Evolutionary conservation across 2,797 vertebrate species (phyloP).

Genomic region (Notolepis coatsorum): DNA sequence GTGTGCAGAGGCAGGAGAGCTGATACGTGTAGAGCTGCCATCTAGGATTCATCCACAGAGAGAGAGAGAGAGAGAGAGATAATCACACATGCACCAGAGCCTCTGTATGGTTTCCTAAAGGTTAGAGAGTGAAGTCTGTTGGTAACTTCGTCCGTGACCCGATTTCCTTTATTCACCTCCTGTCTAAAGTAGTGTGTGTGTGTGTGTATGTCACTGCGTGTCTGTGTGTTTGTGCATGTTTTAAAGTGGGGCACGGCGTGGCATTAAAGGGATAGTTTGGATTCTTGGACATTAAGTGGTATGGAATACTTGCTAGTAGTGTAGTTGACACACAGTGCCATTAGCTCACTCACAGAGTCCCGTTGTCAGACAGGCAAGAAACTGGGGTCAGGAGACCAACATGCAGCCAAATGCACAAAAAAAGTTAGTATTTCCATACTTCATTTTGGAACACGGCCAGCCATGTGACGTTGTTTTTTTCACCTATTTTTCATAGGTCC

Average conservation of each 20-base stretch:
- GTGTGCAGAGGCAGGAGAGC: slow-evolving; percentile 5
- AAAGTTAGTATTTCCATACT: not conserved
- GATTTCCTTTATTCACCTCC: slow-evolving; percentile 35
- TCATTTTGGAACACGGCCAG: too few species aligned
- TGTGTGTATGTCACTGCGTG: slow-evolving; percentile 1
- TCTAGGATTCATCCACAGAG: slow-evolving; percentile 67
- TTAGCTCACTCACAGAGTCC: not conserved
- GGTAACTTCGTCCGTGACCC: slow-evolving; percentile 62
- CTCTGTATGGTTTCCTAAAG: slow-evolving; percentile 70
- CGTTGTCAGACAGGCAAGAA: not conserved
- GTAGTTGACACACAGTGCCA: not conserved
- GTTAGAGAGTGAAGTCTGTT: slow-evolving; percentile 60
- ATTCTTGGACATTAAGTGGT: too few species aligned
- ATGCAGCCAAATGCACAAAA: not conserved
- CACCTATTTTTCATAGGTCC: too few species aligned
- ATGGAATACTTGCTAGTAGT: too few species aligned
- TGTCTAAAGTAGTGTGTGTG: slow-evolving; percentile 3
- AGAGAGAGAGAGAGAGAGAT: slow-evolving; percentile 61
- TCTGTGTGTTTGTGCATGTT: not conserved
- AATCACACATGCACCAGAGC: slow-evolving; percentile 54
- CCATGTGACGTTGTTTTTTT: too few species aligned
- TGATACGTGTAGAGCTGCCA: slow-evolving; percentile 54
- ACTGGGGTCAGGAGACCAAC: not conserved
- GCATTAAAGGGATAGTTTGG: not conserved
- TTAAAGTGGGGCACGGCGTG: not conserved